Evolutionary conservation across 2,113 vertebrate species (phyloP).

Genomic region (Trematocara marginatum): DNA sequence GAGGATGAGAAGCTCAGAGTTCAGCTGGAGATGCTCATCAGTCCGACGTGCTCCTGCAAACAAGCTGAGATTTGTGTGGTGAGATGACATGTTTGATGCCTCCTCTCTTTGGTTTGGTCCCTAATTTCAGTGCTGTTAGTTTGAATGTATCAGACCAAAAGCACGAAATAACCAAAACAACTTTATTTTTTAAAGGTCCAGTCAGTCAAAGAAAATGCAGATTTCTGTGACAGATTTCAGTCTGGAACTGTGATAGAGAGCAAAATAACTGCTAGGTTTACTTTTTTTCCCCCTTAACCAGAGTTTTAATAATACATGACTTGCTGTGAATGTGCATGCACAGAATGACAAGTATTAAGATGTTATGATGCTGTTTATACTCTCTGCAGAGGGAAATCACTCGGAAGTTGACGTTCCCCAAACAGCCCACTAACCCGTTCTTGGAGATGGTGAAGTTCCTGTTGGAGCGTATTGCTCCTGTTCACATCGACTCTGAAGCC

Average conservation of each 20-base stretch:
- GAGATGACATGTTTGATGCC: conserved; percentile 53
- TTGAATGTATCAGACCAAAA: not conserved
- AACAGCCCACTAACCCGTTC: conserved; percentile 98
- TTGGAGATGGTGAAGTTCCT: conserved; percentile 99
- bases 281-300: not conserved
- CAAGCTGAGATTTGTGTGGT: conserved; percentile 98
- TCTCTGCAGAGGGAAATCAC: conserved; percentile 91
- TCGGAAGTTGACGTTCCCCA: conserved; percentile 95
- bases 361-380: not conserved
- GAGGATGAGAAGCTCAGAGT: conserved; percentile 93
- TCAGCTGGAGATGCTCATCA: conserved; percentile 92
- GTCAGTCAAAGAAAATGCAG: not conserved
- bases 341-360: not conserved
- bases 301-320: not conserved
- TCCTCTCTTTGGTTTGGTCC: not conserved
- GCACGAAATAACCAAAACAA: not conserved
- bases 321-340: not conserved
- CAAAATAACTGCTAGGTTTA: not conserved
- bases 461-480: conserved; percentile 96
- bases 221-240: not conserved
- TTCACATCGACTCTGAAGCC: conserved; percentile 98
- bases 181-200: not conserved
- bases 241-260: not conserved
- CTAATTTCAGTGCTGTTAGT: not conserved
- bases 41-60: conserved; percentile 96